These are phyloP conservation scores for Chelonoidis abingdonii DNA, from an alignment of 2,113 vertebrate species.

Conservation along the genomic window DNA sequence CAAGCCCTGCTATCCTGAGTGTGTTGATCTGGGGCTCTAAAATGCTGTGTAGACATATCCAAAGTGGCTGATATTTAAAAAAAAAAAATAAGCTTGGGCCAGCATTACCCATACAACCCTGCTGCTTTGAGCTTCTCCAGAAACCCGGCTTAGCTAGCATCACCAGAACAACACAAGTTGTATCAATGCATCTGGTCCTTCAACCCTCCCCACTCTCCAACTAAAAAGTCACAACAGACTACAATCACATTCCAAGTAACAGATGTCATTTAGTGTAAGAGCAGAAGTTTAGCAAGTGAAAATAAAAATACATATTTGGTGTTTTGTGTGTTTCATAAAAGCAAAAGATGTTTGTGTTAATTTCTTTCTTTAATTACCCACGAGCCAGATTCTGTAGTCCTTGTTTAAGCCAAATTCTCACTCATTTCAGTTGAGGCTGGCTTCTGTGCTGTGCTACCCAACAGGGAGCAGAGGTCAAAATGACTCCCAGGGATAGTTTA, in stretches of 20 bases:
- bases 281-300: not conserved
- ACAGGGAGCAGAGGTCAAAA: not conserved
- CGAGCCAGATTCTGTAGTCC: not conserved
- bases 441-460: not conserved
- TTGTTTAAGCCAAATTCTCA: not conserved
- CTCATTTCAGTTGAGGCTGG: not conserved
- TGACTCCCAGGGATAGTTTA: too few relatives aligned
- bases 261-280: not conserved
- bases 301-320: constrained; percentile 13
- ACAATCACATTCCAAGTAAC: not conserved
- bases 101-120: not conserved
- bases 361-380: not conserved
- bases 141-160: not conserved
- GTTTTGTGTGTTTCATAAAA: constrained; percentile 5
- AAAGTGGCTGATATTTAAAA: too few relatives aligned
- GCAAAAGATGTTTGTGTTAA: not conserved
- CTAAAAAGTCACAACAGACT: not conserved
- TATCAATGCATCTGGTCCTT: not conserved
- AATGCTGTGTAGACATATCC: too few relatives aligned
- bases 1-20: too few relatives aligned
- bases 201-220: not conserved
- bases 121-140: not conserved
- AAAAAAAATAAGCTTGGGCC: not conserved
- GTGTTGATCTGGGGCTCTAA: too few relatives aligned
- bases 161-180: not conserved